These are phyloP conservation scores for Apomyelois bistriatella DNA, from an alignment of 2,888 invertebrate species.

Conservation along the genomic window DNA sequence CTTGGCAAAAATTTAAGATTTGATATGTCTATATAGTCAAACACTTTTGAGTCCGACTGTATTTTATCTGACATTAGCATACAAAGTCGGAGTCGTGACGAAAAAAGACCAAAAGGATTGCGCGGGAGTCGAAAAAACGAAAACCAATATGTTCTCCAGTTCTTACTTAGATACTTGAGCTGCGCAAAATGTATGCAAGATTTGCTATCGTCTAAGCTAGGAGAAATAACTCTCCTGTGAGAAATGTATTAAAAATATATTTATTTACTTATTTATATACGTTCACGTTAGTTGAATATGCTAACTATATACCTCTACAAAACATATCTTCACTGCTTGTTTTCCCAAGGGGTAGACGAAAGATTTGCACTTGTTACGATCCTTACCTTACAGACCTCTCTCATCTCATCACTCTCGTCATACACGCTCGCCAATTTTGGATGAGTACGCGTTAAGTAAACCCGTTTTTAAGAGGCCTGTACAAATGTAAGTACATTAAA, in stretches of 20 bases:
- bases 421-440: no score
- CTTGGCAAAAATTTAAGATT: no score
- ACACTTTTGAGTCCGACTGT: slow-evolving; percentile 8
- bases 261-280: neutral
- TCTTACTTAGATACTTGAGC: slow-evolving; percentile 37
- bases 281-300: no score
- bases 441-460: no score
- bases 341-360: no score
- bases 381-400: no score
- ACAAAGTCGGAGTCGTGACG: slow-evolving; percentile 60
- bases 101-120: slow-evolving; percentile 30
- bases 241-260: slow-evolving; percentile 4
- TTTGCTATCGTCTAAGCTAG: slow-evolving; percentile 37
- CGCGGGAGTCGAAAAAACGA: slow-evolving; percentile 32
- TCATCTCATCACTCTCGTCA: no score
- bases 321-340: no score
- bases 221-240: slow-evolving; percentile 24
- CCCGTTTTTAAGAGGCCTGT: no score
- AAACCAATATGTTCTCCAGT: slow-evolving; percentile 30
- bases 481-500: no score
- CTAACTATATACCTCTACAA: no score
- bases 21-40: neutral
- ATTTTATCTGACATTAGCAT: slow-evolving; percentile 53
- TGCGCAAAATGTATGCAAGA: slow-evolving; percentile 56
- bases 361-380: no score